Conservation (phyloP, 2,888 invertebrate species). For the Oligia fasciuncula region DNA sequence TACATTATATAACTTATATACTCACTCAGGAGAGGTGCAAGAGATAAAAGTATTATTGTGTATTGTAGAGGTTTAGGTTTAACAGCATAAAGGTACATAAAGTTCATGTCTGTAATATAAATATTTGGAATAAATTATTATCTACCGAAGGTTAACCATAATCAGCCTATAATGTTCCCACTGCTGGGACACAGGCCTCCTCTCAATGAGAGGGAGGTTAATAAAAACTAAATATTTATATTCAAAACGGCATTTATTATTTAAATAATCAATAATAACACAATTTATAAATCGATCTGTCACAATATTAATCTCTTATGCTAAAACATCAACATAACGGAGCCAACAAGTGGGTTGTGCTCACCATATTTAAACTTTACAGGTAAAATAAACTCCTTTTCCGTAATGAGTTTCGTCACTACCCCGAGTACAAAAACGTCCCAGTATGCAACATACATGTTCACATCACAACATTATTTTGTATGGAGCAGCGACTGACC, state of each 20-base stretch:
- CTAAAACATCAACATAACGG: slow-evolving; percentile 73
- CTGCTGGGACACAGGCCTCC: too few species aligned
- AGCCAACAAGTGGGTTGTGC: slow-evolving; percentile 47
- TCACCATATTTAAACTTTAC: not conserved
- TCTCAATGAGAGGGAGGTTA: too few species aligned
- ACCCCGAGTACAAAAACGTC: not conserved
- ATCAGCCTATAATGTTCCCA: too few species aligned
- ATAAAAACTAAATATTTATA: slow-evolving; percentile 50
- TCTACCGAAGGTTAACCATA: not conserved
- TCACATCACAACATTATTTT: not conserved
- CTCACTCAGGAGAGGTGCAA: not conserved
- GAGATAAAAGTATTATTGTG: not conserved
- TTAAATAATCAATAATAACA: slow-evolving; percentile 78
- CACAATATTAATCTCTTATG: slow-evolving; percentile 72
- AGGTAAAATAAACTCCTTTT: not conserved
- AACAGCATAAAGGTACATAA: not conserved
- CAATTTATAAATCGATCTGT: slow-evolving; percentile 76
- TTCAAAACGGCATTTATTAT: slow-evolving; percentile 82
- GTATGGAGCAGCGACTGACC: not conserved
- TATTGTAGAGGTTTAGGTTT: not conserved
- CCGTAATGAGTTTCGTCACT: not conserved
- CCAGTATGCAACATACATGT: not conserved
- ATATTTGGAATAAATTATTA: not conserved
- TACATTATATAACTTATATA: too few species aligned
- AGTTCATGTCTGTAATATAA: not conserved